Percentiles rank a stretch among this genome's conserved stretches.
These are phyloP conservation scores for Sitobion miscanthi DNA, from an alignment of 1,140 invertebrate genomes.

Conservation along the genomic window DNA sequence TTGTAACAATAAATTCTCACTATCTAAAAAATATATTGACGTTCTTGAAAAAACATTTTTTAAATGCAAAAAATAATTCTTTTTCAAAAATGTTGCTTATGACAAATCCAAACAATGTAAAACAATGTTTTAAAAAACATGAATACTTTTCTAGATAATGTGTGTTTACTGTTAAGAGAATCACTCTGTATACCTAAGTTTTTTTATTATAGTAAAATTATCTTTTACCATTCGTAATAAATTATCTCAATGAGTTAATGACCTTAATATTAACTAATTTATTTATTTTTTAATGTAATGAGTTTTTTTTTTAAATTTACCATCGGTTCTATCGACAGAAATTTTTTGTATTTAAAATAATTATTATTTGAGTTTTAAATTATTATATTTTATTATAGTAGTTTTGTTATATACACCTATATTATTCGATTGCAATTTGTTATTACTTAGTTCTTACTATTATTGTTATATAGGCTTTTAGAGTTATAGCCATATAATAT, in stretches of 20 bases:
- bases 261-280: background rate
- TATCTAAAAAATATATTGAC: background rate
- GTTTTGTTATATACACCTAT: too few relatives aligned
- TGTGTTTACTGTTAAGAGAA: background rate
- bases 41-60: background rate
- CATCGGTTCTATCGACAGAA: background rate
- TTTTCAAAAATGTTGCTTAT: background rate
- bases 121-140: background rate
- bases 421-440: background rate
- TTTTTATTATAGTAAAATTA: background rate
- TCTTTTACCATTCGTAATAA: background rate
- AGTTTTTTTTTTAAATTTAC: background rate
- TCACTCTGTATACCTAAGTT: background rate
- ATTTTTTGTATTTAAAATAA: background rate
- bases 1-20: background rate
- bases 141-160: background rate
- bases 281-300: background rate
- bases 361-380: background rate
- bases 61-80: background rate
- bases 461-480: too few relatives aligned
- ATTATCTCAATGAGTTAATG: background rate
- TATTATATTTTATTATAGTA: background rate
- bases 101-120: too few relatives aligned
- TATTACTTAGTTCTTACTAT: background rate
- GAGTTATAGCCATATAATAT: too few relatives aligned